phyloP scores from a whole-genome alignment of 2,888 invertebrate species.

The Rotaria socialis region DNA sequence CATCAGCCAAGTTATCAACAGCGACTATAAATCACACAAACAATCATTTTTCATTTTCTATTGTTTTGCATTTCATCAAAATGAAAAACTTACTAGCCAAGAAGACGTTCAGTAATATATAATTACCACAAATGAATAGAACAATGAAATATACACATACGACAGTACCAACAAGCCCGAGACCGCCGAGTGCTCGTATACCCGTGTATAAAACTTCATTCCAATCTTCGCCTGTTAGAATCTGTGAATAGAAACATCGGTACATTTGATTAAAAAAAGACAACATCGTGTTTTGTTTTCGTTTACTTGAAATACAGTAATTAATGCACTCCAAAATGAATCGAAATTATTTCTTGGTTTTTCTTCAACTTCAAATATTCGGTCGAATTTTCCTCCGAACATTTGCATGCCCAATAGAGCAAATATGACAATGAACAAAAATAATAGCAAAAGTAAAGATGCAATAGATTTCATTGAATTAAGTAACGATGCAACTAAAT shows the following conservation, averaged over 20 bases:
- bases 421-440: slow-evolving; percentile 99
- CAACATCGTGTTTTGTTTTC: background rate
- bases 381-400: slow-evolving; percentile 86
- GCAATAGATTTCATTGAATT: slow-evolving; percentile 99
- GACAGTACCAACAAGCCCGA: slow-evolving; percentile 76
- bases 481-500: slow-evolving; percentile 91
- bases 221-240: slow-evolving; percentile 99
- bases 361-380: slow-evolving; percentile 66
- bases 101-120: slow-evolving; percentile 95
- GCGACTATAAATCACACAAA: slow-evolving; percentile 65
- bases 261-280: too few relatives aligned
- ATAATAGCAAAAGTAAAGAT: slow-evolving; percentile 86
- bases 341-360: slow-evolving; percentile 96
- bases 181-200: slow-evolving; percentile 91
- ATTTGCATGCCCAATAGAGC: slow-evolving; percentile 98
- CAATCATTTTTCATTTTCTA: too few relatives aligned
- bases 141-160: slow-evolving; percentile 98
- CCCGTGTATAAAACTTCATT: slow-evolving; percentile 99
- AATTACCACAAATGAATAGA: slow-evolving; percentile 97
- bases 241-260: slow-evolving; percentile 64
- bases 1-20: slow-evolving; percentile 98
- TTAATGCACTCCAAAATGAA: slow-evolving; percentile 92
- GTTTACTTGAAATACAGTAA: slow-evolving; percentile 94
- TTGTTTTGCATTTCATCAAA: too few relatives aligned
- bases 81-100: slow-evolving; percentile 64